phyloP scores from a whole-genome alignment of 2,888 invertebrate genomes.

The Thereva unica region DNA sequence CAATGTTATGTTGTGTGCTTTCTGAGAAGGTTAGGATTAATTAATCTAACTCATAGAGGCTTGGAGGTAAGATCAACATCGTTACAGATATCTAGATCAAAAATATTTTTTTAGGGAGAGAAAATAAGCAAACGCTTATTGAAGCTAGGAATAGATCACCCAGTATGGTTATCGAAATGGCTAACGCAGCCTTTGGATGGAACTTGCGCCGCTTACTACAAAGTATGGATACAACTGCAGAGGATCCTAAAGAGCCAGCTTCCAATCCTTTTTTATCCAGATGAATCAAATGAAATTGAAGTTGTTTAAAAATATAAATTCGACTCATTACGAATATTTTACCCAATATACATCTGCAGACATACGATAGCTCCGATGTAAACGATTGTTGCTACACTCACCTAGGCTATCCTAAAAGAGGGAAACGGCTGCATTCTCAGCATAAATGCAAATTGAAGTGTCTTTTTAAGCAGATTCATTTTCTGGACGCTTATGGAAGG shows the following conservation, averaged over 20 bases:
- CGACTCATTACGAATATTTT: neutral
- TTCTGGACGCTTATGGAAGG: slow-evolving; percentile 48
- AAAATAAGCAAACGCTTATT: slow-evolving; percentile 16
- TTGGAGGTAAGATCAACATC: slow-evolving; percentile 44
- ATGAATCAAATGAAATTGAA: slow-evolving; percentile 23
- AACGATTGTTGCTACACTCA: too few relatives aligned
- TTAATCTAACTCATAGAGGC: slow-evolving; percentile 47
- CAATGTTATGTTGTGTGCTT: slow-evolving; percentile 49
- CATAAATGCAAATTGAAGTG: slow-evolving; percentile 44
- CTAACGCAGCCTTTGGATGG: slow-evolving; percentile 43
- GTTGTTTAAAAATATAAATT: slow-evolving; percentile 36
- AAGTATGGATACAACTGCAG: slow-evolving; percentile 43
- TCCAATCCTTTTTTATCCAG: slow-evolving; percentile 37
- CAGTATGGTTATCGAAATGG: neutral
- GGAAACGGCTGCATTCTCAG: neutral
- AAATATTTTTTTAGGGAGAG: slow-evolving; percentile 35
- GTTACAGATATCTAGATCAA: neutral
- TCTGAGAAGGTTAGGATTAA: slow-evolving; percentile 48
- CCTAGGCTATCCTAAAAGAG: neutral
- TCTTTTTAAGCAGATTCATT: slow-evolving; percentile 46
- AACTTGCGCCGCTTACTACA: slow-evolving; percentile 45
- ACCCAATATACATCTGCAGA: too few relatives aligned
- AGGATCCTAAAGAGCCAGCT: slow-evolving; percentile 36
- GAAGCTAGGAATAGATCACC: neutral
- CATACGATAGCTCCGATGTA: too few relatives aligned